Base-by-base conservation (phyloP, 2,113 vertebrate genomes). In the Phalacrocorax aristotelis region DNA sequence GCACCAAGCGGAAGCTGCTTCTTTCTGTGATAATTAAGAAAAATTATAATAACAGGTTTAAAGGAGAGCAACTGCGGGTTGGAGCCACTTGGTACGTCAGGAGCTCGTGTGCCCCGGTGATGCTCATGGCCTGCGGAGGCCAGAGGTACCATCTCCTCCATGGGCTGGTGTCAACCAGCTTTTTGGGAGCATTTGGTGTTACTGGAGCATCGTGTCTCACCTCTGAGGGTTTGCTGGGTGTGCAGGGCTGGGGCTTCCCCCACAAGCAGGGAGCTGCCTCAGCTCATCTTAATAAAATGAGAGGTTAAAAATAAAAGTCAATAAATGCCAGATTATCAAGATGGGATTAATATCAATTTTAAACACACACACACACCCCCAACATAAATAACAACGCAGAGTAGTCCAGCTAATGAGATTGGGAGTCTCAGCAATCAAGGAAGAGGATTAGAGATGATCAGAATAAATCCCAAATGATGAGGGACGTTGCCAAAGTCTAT, bases 261-360 rank as follows among this genome's bases (percentile, higher is more conserved):
- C 1, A 5, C 26, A 19, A 83, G 29, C 1, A 20, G 65, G 69
- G 44, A 85, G 26, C 65, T 64, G 80, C 82, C 38, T 90, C 14
- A 17, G 85, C 94, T 93, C 86, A 1, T 87, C 92, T 96, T 90
- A 81, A 91, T 89, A 75, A 88, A 96, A 72, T 2, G 66, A 61
- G n/a, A 95, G 52, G 96, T 95, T 97, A 97, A 97, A 98, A 98
- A 97, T 97, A 97, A 98, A 97, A 97, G 95, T 85, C 96, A 98
- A 95, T 96, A 97, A 96, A 75, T 68, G 42, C 71, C 90, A 96
- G 97, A 97, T 98, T 97, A 98, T 90, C 0, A 32, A 96, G 89
- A 91, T 95, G 95, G 95, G 97, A 97, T 98, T 98, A 96, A 97
- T 97, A 98, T 95, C 54, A 96, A 68, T 83, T 98, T 96, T 93